phyloP scores from a whole-genome alignment of 2,113 vertebrate genomes.

The Malurus elegans region DNA sequence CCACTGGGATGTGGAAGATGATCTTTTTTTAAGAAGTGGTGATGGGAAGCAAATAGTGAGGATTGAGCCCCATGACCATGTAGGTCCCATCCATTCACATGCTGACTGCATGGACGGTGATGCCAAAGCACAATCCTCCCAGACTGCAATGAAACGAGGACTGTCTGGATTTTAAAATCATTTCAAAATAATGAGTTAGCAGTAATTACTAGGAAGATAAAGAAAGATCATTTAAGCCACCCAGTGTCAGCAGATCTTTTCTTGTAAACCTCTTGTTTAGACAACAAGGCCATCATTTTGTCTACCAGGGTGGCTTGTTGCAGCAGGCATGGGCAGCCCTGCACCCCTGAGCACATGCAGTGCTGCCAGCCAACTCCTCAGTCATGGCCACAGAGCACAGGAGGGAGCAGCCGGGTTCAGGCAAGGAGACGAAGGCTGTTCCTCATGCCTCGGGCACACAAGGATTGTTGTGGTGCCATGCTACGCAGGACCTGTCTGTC shows the following conservation, averaged over 20 bases:
- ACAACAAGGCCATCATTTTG: background rate
- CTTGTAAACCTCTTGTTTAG: background rate
- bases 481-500: background rate
- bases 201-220: background rate
- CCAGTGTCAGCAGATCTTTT: background rate
- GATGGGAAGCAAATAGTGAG: background rate
- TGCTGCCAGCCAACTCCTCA: background rate
- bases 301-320: background rate
- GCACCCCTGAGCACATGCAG: background rate
- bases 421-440: background rate
- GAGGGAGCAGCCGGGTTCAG: background rate
- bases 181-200: background rate
- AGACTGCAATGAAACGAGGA: background rate
- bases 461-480: accelerated
- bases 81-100: background rate
- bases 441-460: background rate
- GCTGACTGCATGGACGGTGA: accelerated
- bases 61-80: background rate
- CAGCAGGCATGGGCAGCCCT: background rate
- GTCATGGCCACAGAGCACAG: background rate
- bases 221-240: background rate
- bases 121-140: background rate
- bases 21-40: accelerated
- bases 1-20: accelerated
- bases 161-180: background rate